Evolutionary conservation across 2,797 vertebrate genomes (phyloP).

Genomic region (Gallinago stenura): DNA sequence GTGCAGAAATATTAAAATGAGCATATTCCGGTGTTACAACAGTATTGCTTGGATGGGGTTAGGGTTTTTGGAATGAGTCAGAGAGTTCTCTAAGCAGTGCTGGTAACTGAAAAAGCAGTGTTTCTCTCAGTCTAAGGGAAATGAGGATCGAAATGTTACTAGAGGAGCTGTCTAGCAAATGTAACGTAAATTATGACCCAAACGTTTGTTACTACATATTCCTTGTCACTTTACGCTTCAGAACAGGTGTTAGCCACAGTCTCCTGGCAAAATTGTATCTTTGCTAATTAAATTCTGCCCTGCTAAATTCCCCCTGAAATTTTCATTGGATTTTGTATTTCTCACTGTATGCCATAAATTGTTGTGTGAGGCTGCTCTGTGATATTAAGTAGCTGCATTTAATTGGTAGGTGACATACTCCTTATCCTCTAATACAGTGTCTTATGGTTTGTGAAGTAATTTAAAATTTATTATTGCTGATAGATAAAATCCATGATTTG

Average conservation of each 20-base stretch:
- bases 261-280: constrained; percentile 43
- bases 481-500: background rate
- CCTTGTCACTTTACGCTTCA: background rate
- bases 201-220: background rate
- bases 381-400: background rate
- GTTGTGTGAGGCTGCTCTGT: background rate
- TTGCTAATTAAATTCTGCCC: constrained; percentile 48
- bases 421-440: background rate
- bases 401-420: background rate
- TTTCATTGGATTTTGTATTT: constrained; percentile 44
- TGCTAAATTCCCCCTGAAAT: constrained; percentile 30
- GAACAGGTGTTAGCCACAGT: constrained; percentile 47
- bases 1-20: background rate
- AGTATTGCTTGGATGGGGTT: background rate
- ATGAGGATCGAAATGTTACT: accelerated
- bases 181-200: background rate
- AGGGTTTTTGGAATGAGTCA: background rate
- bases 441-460: background rate
- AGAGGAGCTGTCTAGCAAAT: background rate
- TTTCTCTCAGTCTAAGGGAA: background rate
- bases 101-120: background rate
- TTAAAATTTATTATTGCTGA: background rate
- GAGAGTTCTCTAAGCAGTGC: background rate
- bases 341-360: background rate
- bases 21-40: background rate